phyloP scores from a whole-genome alignment of 2,888 invertebrate genomes.

The Ptilodon capucinus region DNA sequence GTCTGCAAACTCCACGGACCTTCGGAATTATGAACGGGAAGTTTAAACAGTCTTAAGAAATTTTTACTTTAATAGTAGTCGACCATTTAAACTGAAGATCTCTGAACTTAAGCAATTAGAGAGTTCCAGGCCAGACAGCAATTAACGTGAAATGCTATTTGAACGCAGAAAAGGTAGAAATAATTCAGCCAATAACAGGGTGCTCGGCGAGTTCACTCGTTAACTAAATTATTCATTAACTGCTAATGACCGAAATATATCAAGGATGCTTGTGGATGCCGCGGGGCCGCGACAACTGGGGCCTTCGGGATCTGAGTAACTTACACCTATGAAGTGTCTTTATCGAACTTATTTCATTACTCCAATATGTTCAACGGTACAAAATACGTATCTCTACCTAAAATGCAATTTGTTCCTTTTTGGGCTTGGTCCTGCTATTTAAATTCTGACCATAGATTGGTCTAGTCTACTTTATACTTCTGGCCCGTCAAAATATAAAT shows the following conservation, averaged over 20 bases:
- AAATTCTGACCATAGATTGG: no score
- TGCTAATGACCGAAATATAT: slow-evolving; percentile 71
- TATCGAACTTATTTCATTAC: neutral
- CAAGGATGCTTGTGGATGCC: slow-evolving; percentile 36
- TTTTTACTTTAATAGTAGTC: slow-evolving; percentile 75
- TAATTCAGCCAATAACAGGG: slow-evolving; percentile 76
- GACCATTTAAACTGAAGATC: slow-evolving; percentile 73
- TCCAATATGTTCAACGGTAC: neutral
- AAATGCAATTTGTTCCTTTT: no score
- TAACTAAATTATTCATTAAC: slow-evolving; percentile 77
- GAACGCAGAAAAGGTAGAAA: slow-evolving; percentile 75
- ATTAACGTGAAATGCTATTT: slow-evolving; percentile 79
- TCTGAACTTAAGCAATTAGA: slow-evolving; percentile 81
- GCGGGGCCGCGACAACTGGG: slow-evolving; percentile 1
- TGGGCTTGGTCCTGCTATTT: no score
- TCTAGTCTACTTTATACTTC: no score
- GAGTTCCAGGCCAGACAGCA: slow-evolving; percentile 77
- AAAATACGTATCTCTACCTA: no score
- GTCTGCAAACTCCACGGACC: slow-evolving; percentile 35
- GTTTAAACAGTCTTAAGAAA: slow-evolving; percentile 69
- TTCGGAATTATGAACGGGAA: slow-evolving; percentile 62
- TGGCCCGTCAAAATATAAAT: no score
- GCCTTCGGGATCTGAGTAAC: slow-evolving; percentile 23
- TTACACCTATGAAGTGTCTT: slow-evolving; percentile 11
- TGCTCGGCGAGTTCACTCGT: slow-evolving; percentile 61